phyloP scores from a whole-genome alignment of 64 coral and sea anemone genomes.

The Porites australiensis region DNA sequence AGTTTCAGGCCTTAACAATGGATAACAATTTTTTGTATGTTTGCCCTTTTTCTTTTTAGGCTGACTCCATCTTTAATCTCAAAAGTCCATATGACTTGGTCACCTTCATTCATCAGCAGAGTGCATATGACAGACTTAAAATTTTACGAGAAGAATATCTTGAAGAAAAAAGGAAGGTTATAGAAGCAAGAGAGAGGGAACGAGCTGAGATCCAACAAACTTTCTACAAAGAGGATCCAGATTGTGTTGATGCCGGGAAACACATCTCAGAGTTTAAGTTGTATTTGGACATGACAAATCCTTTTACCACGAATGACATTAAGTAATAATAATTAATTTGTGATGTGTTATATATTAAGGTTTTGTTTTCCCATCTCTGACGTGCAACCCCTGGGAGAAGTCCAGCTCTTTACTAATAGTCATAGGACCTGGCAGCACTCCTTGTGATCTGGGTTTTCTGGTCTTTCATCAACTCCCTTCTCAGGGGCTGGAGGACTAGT shows the following conservation, averaged over 20 bases:
- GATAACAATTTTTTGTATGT: no score
- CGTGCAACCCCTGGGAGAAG: not conserved
- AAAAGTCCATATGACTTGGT: constrained; percentile 87
- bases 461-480: no score
- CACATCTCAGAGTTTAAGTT: constrained; percentile 71
- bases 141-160: constrained; percentile 44
- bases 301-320: constrained; percentile 79
- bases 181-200: constrained; percentile 32
- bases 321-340: constrained; percentile 65
- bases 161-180: constrained; percentile 31
- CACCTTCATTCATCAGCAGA: constrained; percentile 81
- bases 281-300: constrained; percentile 61
- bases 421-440: no score
- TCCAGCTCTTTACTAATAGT: no score
- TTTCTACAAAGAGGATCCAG: constrained; percentile 76
- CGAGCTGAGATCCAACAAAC: constrained; percentile 30
- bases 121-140: constrained; percentile 43
- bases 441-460: no score
- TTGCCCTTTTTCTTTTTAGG: constrained; percentile 39
- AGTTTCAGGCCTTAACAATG: no score
- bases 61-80: constrained; percentile 81
- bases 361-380: not conserved
- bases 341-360: not conserved
- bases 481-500: no score
- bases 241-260: constrained; percentile 53